A percentile compares a stretch with the other conserved stretches of the same genome.
Evolutionary conservation across 2,113 vertebrate genomes (phyloP).

Genomic region (Bujurquina vittata): DNA sequence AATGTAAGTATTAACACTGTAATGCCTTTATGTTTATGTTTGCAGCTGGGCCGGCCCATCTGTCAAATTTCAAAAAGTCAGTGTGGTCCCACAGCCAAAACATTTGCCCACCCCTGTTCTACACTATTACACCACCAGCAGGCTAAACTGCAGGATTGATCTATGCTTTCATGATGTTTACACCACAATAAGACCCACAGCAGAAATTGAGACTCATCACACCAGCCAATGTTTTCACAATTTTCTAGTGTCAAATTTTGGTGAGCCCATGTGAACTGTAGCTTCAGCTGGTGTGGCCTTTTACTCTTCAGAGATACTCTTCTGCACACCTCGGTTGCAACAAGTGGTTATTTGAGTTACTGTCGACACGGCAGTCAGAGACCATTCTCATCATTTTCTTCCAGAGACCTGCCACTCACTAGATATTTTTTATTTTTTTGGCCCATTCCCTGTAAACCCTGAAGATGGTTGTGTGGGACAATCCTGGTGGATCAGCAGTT

Average conservation of each 20-base stretch:
- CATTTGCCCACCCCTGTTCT: no score
- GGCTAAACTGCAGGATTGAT: not conserved
- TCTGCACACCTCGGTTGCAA: not conserved
- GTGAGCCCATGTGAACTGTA: fast-evolving
- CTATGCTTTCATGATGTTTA: not conserved
- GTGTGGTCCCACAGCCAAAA: no score
- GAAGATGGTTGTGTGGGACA: not conserved
- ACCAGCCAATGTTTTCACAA: not conserved
- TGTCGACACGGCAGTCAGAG: not conserved
- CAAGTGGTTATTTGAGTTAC: not conserved
- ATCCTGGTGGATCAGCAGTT: not conserved
- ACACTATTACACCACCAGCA: not conserved
- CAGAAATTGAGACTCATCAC: not conserved
- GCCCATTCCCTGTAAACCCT: not conserved
- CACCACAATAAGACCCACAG: not conserved
- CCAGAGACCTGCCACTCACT: not conserved
- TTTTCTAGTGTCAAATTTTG: not conserved
- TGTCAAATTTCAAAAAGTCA: no score
- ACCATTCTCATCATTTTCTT: not conserved
- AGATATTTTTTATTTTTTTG: not conserved
- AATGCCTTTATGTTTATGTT: no score
- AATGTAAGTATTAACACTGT: no score
- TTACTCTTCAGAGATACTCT: not conserved
- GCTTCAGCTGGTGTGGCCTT: not conserved
- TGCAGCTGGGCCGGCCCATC: no score